Percentiles rank a stretch among this genome's conserved stretches.
phyloP scores from a whole-genome alignment of 2,797 vertebrate genomes.

The Liparis tanakae region DNA sequence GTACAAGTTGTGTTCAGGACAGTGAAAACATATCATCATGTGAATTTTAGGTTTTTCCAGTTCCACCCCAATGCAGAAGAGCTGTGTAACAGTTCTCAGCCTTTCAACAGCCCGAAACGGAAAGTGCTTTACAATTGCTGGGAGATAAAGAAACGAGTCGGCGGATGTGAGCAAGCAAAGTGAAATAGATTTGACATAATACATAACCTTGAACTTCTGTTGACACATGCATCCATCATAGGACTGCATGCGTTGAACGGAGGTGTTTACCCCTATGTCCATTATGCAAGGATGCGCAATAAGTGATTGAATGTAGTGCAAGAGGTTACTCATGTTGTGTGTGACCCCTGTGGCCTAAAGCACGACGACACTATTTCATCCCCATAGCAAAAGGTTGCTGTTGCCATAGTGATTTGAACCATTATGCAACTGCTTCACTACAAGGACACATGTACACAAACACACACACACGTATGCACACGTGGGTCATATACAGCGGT shows the following conservation, averaged over 20 bases:
- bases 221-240: not conserved
- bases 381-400: conserved; percentile 48
- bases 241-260: not conserved
- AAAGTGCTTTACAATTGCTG: no score
- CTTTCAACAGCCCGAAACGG: no score
- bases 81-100: no score
- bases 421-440: conserved; percentile 76
- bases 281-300: not conserved
- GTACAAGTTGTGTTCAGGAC: no score
- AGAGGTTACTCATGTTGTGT: conserved; percentile 6
- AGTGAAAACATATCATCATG: no score
- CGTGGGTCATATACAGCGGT: not conserved
- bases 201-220: not conserved
- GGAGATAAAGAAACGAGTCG: conserved; percentile 4
- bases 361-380: conserved; percentile 43
- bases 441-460: not conserved
- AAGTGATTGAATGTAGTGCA: conserved; percentile 20
- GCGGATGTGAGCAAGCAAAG: conserved; percentile 17
- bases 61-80: no score
- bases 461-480: not conserved
- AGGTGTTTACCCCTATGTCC: not conserved
- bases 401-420: conserved; percentile 75
- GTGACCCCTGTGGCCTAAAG: conserved; percentile 25
- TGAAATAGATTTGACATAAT: not conserved
- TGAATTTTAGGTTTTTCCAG: no score